These are phyloP conservation scores for Trimorus sp. DNA, from an alignment of 2,888 invertebrate genomes.

Conservation along the genomic window DNA sequence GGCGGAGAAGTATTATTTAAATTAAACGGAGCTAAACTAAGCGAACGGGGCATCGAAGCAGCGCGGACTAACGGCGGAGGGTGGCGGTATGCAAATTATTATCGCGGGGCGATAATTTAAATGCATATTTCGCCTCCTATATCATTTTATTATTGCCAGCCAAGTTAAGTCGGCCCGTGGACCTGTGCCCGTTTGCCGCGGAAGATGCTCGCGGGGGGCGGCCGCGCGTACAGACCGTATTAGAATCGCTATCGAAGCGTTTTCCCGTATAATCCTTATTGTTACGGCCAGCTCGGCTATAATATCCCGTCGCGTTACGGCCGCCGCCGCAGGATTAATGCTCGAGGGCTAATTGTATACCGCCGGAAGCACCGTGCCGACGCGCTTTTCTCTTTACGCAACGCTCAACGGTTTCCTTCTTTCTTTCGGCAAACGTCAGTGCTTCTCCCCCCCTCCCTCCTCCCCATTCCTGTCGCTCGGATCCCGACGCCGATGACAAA, in stretches of 20 bases:
- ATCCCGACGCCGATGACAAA: constrained; percentile 42
- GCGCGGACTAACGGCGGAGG: constrained; percentile 69
- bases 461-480: too few species aligned
- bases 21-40: constrained; percentile 82
- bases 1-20: constrained; percentile 81
- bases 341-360: constrained; percentile 75
- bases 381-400: constrained; percentile 36
- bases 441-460: too few species aligned
- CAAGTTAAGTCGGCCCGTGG: constrained; percentile 78
- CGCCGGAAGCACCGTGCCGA: constrained; percentile 60
- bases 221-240: constrained; percentile 69
- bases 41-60: constrained; percentile 76
- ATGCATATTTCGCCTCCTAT: constrained; percentile 82
- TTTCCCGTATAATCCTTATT: constrained; percentile 78
- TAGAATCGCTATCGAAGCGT: constrained; percentile 78
- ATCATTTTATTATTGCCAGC: constrained; percentile 82
- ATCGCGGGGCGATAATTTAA: constrained; percentile 82
- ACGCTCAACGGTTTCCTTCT: constrained; percentile 19
- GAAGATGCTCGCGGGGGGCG: constrained; percentile 65
- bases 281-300: constrained; percentile 76
- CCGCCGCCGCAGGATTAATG: constrained; percentile 74
- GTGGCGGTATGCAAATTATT: constrained; percentile 81
- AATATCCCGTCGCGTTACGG: constrained; percentile 76
- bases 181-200: constrained; percentile 74
- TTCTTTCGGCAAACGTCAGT: constrained; percentile 6